Base-by-base conservation (phyloP, 2,113 vertebrate genomes). In the Chlamydotis undulata region DNA sequence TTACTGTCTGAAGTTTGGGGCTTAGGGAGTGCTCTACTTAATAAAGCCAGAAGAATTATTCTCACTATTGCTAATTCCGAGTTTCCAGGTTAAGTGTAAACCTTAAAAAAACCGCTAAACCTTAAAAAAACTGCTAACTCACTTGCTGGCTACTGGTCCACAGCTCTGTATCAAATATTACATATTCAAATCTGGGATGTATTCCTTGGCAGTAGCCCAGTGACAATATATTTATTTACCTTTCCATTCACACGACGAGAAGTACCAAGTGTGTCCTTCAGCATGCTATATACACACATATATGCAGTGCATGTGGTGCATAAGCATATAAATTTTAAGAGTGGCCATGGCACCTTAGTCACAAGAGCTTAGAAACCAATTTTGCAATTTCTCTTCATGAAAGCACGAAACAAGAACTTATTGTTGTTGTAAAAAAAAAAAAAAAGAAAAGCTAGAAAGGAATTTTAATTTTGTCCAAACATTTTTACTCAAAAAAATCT, bases 311-410 rank as follows among this genome's bases (percentile, higher is more conserved):
- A 10, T 2, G 23, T 64, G 6, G 12, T 26, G 15, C 16, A 4
- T 7, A 71, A 35, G 3, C 29, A 10, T 23, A 33, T 5, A 31
- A 73, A 63, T 53, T 43, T 10, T 18, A 33, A 59, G 3, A n/a
- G 0, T 60, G 24, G 14, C 16, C 26, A 9, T 18, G 26, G 13
- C 8, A 71, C 4, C 37, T n/a, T 68, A 55, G 33, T 35, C 28
- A 80, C 60, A 50, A 60, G 22, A 28, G 2, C 19, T 60, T 56
- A 60, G 50, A 73, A 69, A 81, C 0, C 1, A 11, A 21, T 50
- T 50, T 49, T 1, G 17, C 31, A 4, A n/a, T 68, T 67, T 79
- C 0, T 0, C 28, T 57, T 90, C 29, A 33, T 4, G 5, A 64
- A 52, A 61, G 8, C 14, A 49, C 6, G 5, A 15, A 80, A 37